Evolutionary conservation across 1,140 invertebrate genomes (phyloP).

Genomic region (Bacillus rossius): DNA sequence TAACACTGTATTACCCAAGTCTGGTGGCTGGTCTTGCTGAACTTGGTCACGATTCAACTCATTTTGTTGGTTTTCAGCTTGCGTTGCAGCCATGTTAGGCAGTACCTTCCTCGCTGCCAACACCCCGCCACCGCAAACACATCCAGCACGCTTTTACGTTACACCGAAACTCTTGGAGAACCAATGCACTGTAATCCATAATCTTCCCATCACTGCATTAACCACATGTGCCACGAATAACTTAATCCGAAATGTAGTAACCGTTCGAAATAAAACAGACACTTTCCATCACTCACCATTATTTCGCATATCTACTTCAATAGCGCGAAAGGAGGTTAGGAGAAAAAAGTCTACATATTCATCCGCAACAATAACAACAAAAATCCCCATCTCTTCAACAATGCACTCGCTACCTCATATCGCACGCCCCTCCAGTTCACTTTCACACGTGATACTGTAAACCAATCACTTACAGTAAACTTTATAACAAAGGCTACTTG

Average conservation of each 20-base stretch:
- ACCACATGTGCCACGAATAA: constrained; percentile 14
- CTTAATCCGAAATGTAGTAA: constrained; percentile 11
- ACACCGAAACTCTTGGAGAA: constrained; percentile 32
- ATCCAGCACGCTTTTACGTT: constrained; percentile 32
- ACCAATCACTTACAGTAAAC: constrained; percentile 7
- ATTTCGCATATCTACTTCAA: constrained; percentile 58
- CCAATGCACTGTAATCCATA: constrained; percentile 34
- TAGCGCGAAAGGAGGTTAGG: constrained; percentile 62
- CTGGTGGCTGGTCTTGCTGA: constrained; percentile 51
- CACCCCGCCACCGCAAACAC: constrained; percentile 35
- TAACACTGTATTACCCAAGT: constrained; percentile 52
- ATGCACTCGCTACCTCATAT: constrained; percentile 7
- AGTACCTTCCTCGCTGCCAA: constrained; percentile 34
- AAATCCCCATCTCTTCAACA: constrained; percentile 4
- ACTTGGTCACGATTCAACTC: constrained; percentile 48
- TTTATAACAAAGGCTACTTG: constrained; percentile 16
- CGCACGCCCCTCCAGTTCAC: constrained; percentile 8
- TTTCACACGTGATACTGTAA: constrained; percentile 10
- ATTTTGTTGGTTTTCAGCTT: constrained; percentile 53
- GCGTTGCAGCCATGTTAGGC: constrained; percentile 56
- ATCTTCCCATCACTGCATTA: constrained; percentile 31
- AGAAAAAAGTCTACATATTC: constrained; percentile 50
- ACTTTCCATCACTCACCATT: constrained; percentile 47
- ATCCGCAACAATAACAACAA: constrained; percentile 22
- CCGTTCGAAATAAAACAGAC: constrained; percentile 17